Evolutionary conservation across 2,113 vertebrate genomes (phyloP).

Genomic region (Amia ocellicauda): DNA sequence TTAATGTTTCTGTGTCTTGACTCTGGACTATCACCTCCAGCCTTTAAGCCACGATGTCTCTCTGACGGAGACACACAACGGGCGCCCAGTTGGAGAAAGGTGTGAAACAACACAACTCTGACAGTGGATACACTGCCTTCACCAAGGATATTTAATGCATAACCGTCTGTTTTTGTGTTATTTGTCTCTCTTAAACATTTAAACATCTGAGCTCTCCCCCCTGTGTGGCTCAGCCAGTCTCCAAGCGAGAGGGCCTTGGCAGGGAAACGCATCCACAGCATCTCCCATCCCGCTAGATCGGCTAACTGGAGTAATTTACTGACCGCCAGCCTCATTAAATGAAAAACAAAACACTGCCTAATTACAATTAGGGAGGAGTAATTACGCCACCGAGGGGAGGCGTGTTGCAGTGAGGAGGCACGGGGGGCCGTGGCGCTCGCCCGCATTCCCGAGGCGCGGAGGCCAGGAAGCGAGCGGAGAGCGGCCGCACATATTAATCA

Average conservation of each 20-base stretch:
- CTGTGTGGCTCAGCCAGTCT: too few species aligned
- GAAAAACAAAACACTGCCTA: slow-evolving; percentile 54
- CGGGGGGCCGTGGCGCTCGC: slow-evolving; percentile 41
- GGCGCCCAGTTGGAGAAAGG: not conserved
- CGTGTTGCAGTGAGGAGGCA: slow-evolving; percentile 29
- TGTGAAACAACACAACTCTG: too few species aligned
- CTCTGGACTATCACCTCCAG: not conserved
- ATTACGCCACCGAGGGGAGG: slow-evolving; percentile 39
- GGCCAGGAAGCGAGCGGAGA: slow-evolving; percentile 31
- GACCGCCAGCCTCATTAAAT: slow-evolving; percentile 41
- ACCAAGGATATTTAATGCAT: too few species aligned
- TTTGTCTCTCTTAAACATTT: too few species aligned
- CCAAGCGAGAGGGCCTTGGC: too few species aligned
- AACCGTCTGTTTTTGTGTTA: too few species aligned
- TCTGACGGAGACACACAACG: not conserved
- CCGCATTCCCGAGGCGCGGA: slow-evolving; percentile 48
- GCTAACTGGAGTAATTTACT: slow-evolving; percentile 37
- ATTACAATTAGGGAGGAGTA: slow-evolving; percentile 58
- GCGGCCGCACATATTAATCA: slow-evolving; percentile 16
- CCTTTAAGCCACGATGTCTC: not conserved
- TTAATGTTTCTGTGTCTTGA: not conserved
- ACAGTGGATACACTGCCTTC: too few species aligned
- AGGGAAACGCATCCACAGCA: too few species aligned
- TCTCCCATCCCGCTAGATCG: too few species aligned
- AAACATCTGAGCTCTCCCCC: too few species aligned